Conservation (phyloP, 2,113 vertebrate species). For the Brachionichthys hirsutus region DNA sequence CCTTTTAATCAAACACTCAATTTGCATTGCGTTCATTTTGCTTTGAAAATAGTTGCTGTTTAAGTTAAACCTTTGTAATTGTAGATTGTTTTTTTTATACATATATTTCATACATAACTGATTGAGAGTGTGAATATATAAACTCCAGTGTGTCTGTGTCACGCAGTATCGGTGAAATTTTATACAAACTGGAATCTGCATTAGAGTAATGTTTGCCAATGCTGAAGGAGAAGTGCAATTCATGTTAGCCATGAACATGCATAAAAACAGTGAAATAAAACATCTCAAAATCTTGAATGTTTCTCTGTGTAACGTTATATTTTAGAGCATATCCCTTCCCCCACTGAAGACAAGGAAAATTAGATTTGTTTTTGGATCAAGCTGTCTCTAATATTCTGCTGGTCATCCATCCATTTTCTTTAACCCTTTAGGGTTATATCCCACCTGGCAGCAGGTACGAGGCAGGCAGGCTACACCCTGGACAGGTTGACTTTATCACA, state of each 20-base stretch:
- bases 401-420: no score
- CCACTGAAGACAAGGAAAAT: no score
- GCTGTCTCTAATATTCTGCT: no score
- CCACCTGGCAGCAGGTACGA: no score
- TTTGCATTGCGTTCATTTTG: slow-evolving; percentile 28
- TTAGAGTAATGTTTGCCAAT: slow-evolving; percentile 72
- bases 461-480: no score
- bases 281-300: slow-evolving; percentile 8
- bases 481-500: no score
- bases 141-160: slow-evolving; percentile 18
- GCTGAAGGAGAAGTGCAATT: slow-evolving; percentile 58
- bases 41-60: slow-evolving; percentile 13
- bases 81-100: slow-evolving; percentile 32
- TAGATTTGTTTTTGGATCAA: no score
- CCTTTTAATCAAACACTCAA: slow-evolving; percentile 5
- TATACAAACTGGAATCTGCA: slow-evolving; percentile 67
- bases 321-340: no score
- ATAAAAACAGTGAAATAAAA: slow-evolving; percentile 49
- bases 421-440: no score
- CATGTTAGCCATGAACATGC: slow-evolving; percentile 31
- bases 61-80: slow-evolving; percentile 12
- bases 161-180: slow-evolving; percentile 58
- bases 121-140: background rate
- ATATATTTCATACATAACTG: no score
- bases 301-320: background rate